Conservation (phyloP, 2,113 vertebrate species). For the Crotalus horridus region DNA sequence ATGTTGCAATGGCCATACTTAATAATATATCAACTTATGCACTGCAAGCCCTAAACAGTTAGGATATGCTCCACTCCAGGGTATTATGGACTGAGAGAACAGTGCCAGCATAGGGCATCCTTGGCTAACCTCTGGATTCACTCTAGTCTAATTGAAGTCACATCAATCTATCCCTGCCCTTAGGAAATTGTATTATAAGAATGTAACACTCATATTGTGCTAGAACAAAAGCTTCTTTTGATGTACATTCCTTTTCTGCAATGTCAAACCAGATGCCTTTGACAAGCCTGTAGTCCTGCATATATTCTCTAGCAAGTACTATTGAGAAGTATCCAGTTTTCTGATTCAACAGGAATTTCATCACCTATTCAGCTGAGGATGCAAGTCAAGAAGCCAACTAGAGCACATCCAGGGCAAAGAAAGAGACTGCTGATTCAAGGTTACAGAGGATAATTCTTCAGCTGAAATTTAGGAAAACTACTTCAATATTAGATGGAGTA, state of each 20-base stretch:
- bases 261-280: background rate
- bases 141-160: background rate
- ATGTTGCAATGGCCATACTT: background rate
- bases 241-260: background rate
- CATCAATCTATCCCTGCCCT: background rate
- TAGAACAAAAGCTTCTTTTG: background rate
- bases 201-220: background rate
- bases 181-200: background rate
- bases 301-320: background rate
- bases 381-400: background rate
- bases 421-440: background rate
- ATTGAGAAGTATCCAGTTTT: background rate
- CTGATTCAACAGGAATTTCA: background rate
- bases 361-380: background rate
- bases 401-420: background rate
- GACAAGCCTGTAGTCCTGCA: background rate
- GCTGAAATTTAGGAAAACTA: background rate
- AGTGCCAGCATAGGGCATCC: background rate
- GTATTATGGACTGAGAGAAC: background rate
- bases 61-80: background rate
- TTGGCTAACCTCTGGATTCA: background rate
- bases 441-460: background rate
- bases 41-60: background rate
- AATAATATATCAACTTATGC: background rate
- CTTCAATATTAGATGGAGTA: background rate